Evolutionary conservation across 1,140 invertebrate species (phyloP), one percentile per base, ranked within the genome.

Genomic region (Formica exsecta): DNA sequence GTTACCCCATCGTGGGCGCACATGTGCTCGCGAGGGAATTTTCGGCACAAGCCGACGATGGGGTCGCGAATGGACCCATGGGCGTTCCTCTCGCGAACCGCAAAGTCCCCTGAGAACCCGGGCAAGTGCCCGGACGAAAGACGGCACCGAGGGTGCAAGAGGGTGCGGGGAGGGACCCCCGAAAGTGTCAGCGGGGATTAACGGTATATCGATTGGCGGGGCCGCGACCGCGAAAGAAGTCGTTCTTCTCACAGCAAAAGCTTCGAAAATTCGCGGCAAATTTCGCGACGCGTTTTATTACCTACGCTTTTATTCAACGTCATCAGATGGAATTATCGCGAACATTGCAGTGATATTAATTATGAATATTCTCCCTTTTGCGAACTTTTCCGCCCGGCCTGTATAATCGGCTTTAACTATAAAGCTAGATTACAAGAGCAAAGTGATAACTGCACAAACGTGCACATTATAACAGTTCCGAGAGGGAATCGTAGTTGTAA

Each of bases 1-100:
- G 89, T 90, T 90, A 86, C 79, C 61, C 79, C 70, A 54, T 68
- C 89, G 86, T 86, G 89, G 48, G 75, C 73, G 75, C 93, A 94
- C 91, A 94, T 94, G 94, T 95, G 93, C 91, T 92, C 94, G 92
- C 94, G 89, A 92, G 93, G 94, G 94, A 94, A 94, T 93, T 93
- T 51, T 92, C 88, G 86, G 66, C 73, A 66, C 73, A 44, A 25
- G 84, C 70, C 64, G 51, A 57, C 68, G 48, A 86, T 64, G 74
- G 85, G 86, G 44, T 44, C 59, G 29, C 64, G 86, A 83, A 86
- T 71, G 88, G 77, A 75, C 85, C 83, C 61, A 87, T 19, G 88
- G 77, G 86, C 57, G 51, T 75, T 74, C 73, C 75, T 75, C 83
- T 85, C 61, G 59, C 77, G 41, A 77, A 19, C 73, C 62, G 22